phyloP scores from a whole-genome alignment of 2,888 invertebrate genomes.

The Meloe dianella region DNA sequence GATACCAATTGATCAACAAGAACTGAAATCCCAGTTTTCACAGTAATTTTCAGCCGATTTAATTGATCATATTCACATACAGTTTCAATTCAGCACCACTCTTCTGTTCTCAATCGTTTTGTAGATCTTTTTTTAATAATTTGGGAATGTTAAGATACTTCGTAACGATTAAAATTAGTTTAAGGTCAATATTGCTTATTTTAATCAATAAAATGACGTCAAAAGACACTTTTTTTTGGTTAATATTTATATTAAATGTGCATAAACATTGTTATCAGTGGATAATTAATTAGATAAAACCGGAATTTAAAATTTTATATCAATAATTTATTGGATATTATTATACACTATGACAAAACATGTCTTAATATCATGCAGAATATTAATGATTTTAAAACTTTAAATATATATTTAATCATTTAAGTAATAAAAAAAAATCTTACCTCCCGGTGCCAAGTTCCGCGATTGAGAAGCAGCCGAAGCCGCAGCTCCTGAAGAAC shows the following conservation, averaged over 20 bases:
- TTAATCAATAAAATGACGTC: background rate
- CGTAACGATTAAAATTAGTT: background rate
- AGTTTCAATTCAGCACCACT: no score
- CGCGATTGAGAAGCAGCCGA: constrained; percentile 76
- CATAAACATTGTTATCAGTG: constrained; percentile 9
- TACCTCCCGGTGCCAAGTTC: constrained; percentile 78
- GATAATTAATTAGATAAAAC: constrained; percentile 24
- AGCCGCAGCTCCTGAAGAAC: constrained; percentile 76
- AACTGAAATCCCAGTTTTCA: no score
- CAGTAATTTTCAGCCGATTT: no score
- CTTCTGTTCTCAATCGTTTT: background rate
- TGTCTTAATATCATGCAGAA: constrained; percentile 23
- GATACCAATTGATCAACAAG: no score
- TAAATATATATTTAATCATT: background rate
- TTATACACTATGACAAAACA: background rate
- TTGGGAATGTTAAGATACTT: background rate
- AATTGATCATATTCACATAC: no score
- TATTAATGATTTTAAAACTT: background rate
- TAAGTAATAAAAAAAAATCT: constrained; percentile 46
- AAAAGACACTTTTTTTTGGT: background rate
- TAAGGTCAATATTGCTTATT: constrained; percentile 3
- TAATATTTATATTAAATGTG: background rate
- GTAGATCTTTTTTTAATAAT: background rate
- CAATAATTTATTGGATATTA: background rate
- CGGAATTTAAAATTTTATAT: constrained; percentile 16